Conservation (phyloP, 2,888 invertebrate genomes). For the Lasioglossum pauxillum region DNA sequence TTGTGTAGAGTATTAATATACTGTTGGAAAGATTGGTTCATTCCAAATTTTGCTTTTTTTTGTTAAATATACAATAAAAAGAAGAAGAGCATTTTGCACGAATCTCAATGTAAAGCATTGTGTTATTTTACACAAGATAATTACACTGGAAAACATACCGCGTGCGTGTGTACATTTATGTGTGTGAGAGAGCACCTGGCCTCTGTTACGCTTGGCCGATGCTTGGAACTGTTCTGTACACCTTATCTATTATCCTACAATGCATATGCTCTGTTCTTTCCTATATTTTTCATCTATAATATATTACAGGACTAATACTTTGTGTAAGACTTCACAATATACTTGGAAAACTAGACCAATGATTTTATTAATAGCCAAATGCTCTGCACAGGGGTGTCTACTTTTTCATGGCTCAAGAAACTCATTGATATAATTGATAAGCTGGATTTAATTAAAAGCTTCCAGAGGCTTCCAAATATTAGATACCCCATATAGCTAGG, state of each 20-base stretch:
- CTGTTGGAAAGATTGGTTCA: background rate
- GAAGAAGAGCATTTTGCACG: background rate
- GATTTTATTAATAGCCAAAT: background rate
- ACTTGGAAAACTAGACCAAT: background rate
- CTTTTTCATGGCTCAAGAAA: constrained; percentile 63
- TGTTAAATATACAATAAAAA: background rate
- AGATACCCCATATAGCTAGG: constrained; percentile 39
- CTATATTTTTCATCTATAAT: background rate
- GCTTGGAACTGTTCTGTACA: constrained; percentile 42
- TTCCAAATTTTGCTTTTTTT: background rate
- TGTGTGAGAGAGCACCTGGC: constrained; percentile 73
- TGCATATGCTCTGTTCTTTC: constrained; percentile 3
- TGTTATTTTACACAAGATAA: constrained; percentile 8
- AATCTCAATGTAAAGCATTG: background rate
- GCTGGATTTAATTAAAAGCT: constrained; percentile 79
- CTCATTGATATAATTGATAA: constrained; percentile 74
- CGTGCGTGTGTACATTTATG: constrained; percentile 31
- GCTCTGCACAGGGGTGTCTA: background rate
- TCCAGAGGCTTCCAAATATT: constrained; percentile 65
- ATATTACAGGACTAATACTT: background rate
- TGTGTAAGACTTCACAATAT: background rate
- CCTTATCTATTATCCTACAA: constrained; percentile 36
- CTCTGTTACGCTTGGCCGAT: constrained; percentile 80
- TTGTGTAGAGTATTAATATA: background rate
- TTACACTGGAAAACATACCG: constrained; percentile 55